Conservation (phyloP, 2,113 vertebrate genomes). For the Sigmodon hispidus region DNA sequence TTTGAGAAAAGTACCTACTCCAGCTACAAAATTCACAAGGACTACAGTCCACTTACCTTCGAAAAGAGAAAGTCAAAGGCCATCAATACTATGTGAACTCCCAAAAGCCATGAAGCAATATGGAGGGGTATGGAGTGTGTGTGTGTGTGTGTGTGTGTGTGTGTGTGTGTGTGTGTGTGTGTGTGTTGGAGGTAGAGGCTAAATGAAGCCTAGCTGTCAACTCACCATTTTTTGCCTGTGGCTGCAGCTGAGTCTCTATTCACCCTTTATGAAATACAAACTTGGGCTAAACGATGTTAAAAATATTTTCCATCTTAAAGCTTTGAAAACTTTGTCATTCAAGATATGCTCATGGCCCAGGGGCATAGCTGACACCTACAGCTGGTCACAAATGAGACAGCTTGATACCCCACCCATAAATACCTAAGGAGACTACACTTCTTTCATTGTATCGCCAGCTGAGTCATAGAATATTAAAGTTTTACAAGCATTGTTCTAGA, state of each 20-base stretch:
- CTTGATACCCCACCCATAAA: neutral
- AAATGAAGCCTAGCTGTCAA: neutral
- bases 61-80: neutral
- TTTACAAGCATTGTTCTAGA: conserved; percentile 42
- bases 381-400: neutral
- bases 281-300: neutral
- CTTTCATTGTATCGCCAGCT: neutral
- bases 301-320: neutral
- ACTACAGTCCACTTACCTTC: neutral
- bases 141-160: no score
- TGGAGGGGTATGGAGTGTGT: no score
- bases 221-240: neutral
- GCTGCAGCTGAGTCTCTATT: neutral
- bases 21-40: neutral
- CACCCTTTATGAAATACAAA: neutral
- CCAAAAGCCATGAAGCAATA: neutral
- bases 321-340: neutral
- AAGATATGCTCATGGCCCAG: no score
- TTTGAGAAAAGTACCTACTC: neutral
- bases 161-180: no score
- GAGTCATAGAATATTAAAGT: conserved; percentile 25
- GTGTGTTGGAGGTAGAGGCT: accelerated
- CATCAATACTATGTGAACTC: neutral
- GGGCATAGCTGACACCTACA: no score
- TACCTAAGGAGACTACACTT: neutral